These are phyloP conservation scores for honey bee (Apis mellifera) DNA, from an alignment of 1,140 invertebrate species.

Conservation along the genomic window DNA sequence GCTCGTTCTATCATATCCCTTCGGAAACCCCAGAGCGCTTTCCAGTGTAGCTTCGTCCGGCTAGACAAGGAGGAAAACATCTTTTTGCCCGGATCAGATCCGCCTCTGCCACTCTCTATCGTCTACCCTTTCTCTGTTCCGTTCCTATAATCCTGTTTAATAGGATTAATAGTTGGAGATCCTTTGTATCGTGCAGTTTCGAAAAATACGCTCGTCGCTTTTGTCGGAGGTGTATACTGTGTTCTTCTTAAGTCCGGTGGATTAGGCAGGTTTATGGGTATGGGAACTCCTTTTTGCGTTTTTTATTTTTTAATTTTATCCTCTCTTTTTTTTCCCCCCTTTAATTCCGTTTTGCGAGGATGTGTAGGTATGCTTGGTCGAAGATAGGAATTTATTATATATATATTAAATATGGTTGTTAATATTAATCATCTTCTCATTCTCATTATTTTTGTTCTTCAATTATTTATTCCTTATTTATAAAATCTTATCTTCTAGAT, in stretches of 20 bases:
- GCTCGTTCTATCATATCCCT: background rate
- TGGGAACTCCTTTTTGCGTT: background rate
- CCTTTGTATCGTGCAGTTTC: slow-evolving; percentile 4
- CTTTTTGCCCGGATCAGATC: background rate
- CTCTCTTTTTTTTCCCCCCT: no score
- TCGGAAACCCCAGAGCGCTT: background rate
- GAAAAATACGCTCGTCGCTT: background rate
- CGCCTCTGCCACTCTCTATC: background rate
- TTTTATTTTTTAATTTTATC: background rate
- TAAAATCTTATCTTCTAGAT: no score
- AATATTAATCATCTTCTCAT: no score
- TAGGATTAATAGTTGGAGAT: slow-evolving; percentile 9
- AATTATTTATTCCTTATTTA: no score
- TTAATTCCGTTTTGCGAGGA: no score
- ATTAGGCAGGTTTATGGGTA: background rate
- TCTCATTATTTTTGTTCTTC: no score
- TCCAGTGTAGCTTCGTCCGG: background rate
- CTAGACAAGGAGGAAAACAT: background rate
- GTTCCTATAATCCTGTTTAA: slow-evolving; percentile 9
- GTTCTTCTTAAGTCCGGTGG: background rate
- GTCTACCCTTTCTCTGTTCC: background rate
- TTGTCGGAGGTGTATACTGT: background rate
- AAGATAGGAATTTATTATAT: no score
- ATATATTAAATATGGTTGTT: no score
- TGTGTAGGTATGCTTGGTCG: no score